A percentile compares a stretch with the other conserved stretches of the same genome.
phyloP scores from a whole-genome alignment of 2,888 invertebrate species.

The Hemithea aestivaria region DNA sequence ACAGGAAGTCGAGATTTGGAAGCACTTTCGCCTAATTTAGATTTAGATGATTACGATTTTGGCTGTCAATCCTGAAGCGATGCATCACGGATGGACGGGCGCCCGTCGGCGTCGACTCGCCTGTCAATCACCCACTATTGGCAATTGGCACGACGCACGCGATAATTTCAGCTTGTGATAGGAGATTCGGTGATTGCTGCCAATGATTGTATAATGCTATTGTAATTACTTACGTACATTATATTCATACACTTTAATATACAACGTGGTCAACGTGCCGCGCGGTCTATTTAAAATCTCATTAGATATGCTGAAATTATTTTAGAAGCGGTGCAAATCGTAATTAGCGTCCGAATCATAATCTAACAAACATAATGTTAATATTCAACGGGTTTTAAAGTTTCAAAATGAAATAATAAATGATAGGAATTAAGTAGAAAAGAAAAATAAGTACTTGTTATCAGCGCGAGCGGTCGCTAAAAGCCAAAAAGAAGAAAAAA shows the following conservation, averaged over 20 bases:
- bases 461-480: no score
- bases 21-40: constrained; percentile 52
- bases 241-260: constrained; percentile 33
- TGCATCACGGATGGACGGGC: constrained; percentile 42
- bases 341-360: no score
- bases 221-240: constrained; percentile 25
- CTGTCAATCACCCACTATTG: constrained; percentile 65
- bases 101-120: constrained; percentile 44
- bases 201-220: constrained; percentile 67
- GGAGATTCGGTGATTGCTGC: constrained; percentile 57
- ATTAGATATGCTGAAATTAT: background rate
- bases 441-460: no score
- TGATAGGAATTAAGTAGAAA: no score
- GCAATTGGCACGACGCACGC: constrained; percentile 51
- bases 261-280: constrained; percentile 19
- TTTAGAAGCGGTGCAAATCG: background rate
- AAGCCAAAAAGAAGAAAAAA: no score
- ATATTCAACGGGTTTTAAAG: no score
- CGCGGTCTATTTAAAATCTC: constrained; percentile 10
- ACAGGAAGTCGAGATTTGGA: constrained; percentile 64
- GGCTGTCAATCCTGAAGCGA: constrained; percentile 45
- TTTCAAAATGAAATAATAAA: no score
- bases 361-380: no score
- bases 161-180: constrained; percentile 63
- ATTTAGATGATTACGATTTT: constrained; percentile 36